These are phyloP conservation scores for Osmerus mordax DNA, from an alignment of 2,113 vertebrate species.

Conservation along the genomic window DNA sequence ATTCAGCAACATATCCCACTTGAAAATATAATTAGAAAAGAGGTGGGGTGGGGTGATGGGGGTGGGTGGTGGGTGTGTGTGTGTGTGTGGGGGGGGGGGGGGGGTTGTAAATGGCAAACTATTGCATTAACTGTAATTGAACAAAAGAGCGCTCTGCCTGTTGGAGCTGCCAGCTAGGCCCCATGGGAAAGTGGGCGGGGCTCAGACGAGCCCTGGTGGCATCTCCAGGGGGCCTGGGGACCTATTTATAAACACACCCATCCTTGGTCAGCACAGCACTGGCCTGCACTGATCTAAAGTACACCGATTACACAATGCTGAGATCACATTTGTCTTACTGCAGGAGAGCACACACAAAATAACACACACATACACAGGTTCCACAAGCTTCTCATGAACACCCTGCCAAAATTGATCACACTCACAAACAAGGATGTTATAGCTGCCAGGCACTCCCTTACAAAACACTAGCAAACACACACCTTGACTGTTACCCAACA, in stretches of 20 bases:
- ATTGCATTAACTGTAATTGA: slow-evolving; percentile 99
- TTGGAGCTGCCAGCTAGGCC: slow-evolving; percentile 85
- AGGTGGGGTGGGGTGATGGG: not conserved
- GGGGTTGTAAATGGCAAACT: slow-evolving; percentile 90
- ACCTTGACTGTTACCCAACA: slow-evolving; percentile 16
- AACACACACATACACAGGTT: slow-evolving; percentile 7
- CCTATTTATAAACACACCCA: slow-evolving; percentile 87
- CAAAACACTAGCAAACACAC: slow-evolving; percentile 33
- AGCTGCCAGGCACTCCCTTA: slow-evolving; percentile 16
- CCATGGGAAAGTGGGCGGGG: slow-evolving; percentile 92
- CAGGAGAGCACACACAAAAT: slow-evolving; percentile 64
- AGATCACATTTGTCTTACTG: not conserved
- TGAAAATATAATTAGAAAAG: slow-evolving; percentile 98
- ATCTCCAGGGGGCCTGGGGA: slow-evolving; percentile 85
- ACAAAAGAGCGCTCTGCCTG: slow-evolving; percentile 94
- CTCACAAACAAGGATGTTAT: slow-evolving; percentile 22
- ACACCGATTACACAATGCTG: not conserved
- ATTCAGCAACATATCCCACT: slow-evolving; percentile 93
- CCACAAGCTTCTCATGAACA: slow-evolving; percentile 37
- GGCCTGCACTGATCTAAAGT: not conserved
- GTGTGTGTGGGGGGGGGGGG: not conserved
- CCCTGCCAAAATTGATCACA: slow-evolving; percentile 26
- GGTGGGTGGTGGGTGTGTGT: not conserved
- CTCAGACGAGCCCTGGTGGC: slow-evolving; percentile 86
- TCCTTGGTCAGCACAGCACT: slow-evolving; percentile 80